Evolutionary conservation across 2,888 invertebrate species (phyloP).

Genomic region (Cephus runcator): DNA sequence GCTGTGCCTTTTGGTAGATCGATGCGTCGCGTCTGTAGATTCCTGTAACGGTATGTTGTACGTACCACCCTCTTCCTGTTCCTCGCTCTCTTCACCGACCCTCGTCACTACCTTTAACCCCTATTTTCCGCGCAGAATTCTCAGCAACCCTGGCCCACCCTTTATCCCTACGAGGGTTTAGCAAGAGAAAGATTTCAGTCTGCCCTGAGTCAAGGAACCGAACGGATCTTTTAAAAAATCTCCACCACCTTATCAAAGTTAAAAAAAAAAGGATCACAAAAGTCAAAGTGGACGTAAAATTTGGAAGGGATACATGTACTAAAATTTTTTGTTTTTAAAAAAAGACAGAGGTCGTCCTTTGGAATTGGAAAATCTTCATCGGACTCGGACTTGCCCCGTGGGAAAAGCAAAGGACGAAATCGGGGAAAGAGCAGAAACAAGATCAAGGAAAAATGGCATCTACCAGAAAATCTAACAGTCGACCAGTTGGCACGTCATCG

Average conservation of each 20-base stretch:
- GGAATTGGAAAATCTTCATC: slow-evolving; percentile 56
- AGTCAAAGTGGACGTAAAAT: background rate
- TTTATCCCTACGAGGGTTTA: slow-evolving; percentile 8
- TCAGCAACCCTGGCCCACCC: slow-evolving; percentile 12
- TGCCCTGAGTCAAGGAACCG: slow-evolving; percentile 7
- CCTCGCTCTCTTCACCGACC: slow-evolving; percentile 20
- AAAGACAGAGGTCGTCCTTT: slow-evolving; percentile 45
- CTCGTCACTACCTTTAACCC: slow-evolving; percentile 11
- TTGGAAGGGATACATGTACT: background rate
- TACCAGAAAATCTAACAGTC: slow-evolving; percentile 68
- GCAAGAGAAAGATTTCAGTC: slow-evolving; percentile 19
- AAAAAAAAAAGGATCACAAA: background rate
- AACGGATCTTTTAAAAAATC: background rate
- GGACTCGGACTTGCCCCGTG: slow-evolving; percentile 59
- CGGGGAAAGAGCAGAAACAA: background rate
- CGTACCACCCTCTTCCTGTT: slow-evolving; percentile 54
- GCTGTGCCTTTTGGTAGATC: slow-evolving; percentile 43
- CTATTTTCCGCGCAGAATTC: background rate
- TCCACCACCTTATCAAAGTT: background rate
- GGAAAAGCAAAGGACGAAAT: slow-evolving; percentile 25
- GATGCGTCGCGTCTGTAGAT: slow-evolving; percentile 55
- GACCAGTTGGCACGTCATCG: slow-evolving; percentile 68
- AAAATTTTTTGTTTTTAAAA: background rate
- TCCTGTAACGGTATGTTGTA: slow-evolving; percentile 49
- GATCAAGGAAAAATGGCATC: slow-evolving; percentile 49